phyloP scores from a whole-genome alignment of 1,140 invertebrate genomes.

The Episyrphus balteatus region DNA sequence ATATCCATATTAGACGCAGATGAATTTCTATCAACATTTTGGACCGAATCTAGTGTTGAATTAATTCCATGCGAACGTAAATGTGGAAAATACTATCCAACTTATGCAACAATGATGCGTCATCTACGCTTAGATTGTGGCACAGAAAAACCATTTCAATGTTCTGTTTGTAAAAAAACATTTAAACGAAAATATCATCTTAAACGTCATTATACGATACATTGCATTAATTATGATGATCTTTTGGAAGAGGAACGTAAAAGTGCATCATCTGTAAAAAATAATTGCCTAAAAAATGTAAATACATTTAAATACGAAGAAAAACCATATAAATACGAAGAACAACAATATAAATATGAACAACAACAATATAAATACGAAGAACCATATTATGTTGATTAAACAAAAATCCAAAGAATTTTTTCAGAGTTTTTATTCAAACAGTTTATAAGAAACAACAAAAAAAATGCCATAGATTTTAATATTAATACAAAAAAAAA shows the following conservation, averaged over 20 bases:
- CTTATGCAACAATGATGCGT: background rate
- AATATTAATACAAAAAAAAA: no score
- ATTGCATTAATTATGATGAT: background rate
- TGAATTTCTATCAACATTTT: no score
- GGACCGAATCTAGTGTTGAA: no score
- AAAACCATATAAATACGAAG: no score
- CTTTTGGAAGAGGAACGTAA: background rate
- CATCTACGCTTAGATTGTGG: slow-evolving; percentile 2
- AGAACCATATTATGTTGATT: no score
- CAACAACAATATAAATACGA: no score
- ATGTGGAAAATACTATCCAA: background rate
- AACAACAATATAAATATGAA: no score
- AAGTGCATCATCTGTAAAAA: background rate
- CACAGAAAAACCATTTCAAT: background rate
- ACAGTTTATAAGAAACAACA: no score
- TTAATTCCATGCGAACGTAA: background rate
- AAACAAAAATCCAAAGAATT: no score
- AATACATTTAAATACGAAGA: background rate
- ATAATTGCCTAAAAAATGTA: background rate
- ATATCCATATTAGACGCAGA: no score
- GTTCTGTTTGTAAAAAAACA: slow-evolving; percentile 1
- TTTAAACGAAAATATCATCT: background rate
- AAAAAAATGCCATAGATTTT: no score
- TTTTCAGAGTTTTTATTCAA: no score
- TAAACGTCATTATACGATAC: background rate